Evolutionary conservation across 2,888 invertebrate genomes (phyloP), one percentile per base, ranked within the genome.

Genomic region (Orchestes rusci): DNA sequence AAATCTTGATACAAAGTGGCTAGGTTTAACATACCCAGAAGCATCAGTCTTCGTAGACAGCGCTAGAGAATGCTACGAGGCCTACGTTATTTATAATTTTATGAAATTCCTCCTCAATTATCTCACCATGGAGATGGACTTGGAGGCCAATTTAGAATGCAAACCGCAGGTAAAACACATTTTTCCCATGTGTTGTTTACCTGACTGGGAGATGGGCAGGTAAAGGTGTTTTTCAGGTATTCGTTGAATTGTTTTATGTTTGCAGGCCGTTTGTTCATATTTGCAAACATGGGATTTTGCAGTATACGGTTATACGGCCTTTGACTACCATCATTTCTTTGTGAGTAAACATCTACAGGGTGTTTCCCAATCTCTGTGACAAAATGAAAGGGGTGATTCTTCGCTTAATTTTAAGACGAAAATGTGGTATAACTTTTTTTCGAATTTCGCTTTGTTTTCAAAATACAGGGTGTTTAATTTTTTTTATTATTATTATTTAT

Each of bases 11-110:
- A n/a, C n/a, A n/a, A n/a, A 83, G 82, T 92, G 90, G 90, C 74
- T 92, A 57, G 94, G 94, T 2, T 70, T 96, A 50, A 74, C 85
- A 39, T 92, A 88, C 65, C 91, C 92, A 1, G 76, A 82, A 54
- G 82, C 84, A 58, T 88, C 92, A 29, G 91, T 96, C 54, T 95
- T 94, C 65, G 80, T 94, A 61, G 94, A 96, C 68, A 90, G 91
- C 56, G 68, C 90, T 39, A 75, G 95, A 65, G 95, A 96, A 73
- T 95, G 94, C 65, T 96, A 95, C 64, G 96, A 96, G 71, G 95
- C 94, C 1, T 96, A 94, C 73, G 95, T 95, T 2, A 95, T 96
- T 60, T 95, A 96, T 68, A 95, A 94, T 72, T 96, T 96, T 64
- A 93, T 95, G 92, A 87, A 86, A 61, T 96, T 88, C 66, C 73